These are phyloP conservation scores for Drosophila picticornis DNA, from an alignment of 2,888 invertebrate species.

Conservation along the genomic window DNA sequence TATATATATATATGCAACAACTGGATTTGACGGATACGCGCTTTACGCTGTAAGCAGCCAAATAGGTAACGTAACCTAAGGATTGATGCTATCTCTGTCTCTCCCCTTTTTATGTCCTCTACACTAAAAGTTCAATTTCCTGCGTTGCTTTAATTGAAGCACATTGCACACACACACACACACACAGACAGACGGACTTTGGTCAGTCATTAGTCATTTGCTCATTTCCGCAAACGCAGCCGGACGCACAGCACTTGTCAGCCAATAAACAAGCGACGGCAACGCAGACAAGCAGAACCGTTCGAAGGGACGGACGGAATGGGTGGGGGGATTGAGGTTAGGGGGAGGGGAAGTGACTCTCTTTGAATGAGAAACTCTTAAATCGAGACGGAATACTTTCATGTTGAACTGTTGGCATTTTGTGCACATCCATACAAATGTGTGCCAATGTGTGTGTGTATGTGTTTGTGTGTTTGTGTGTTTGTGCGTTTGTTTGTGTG, in stretches of 20 bases:
- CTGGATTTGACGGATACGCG: constrained; percentile 73
- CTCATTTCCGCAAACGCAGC: constrained; percentile 78
- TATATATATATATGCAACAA: constrained; percentile 64
- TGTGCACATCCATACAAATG: neutral
- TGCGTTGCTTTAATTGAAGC: constrained; percentile 79
- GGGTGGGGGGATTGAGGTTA: neutral
- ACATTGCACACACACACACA: constrained; percentile 64
- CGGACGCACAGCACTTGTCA: constrained; percentile 81
- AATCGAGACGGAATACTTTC: constrained; percentile 10
- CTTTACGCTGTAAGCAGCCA: constrained; percentile 53
- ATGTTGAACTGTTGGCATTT: neutral
- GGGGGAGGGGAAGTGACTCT: neutral
- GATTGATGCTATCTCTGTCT: constrained; percentile 41
- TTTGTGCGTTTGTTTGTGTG: neutral
- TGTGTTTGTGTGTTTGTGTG: neutral
- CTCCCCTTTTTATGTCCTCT: constrained; percentile 17
- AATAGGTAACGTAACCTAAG: constrained; percentile 63
- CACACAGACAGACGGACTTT: constrained; percentile 31
- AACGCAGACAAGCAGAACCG: constrained; percentile 10
- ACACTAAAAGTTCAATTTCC: constrained; percentile 78
- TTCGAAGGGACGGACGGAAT: fast-evolving
- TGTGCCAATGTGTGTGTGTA: neutral
- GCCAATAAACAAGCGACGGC: constrained; percentile 76
- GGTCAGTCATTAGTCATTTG: constrained; percentile 82
- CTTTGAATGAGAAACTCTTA: constrained; percentile 14